These are phyloP conservation scores for Argyresthia goedartella DNA, from an alignment of 2,888 invertebrate species.

Conservation along the genomic window DNA sequence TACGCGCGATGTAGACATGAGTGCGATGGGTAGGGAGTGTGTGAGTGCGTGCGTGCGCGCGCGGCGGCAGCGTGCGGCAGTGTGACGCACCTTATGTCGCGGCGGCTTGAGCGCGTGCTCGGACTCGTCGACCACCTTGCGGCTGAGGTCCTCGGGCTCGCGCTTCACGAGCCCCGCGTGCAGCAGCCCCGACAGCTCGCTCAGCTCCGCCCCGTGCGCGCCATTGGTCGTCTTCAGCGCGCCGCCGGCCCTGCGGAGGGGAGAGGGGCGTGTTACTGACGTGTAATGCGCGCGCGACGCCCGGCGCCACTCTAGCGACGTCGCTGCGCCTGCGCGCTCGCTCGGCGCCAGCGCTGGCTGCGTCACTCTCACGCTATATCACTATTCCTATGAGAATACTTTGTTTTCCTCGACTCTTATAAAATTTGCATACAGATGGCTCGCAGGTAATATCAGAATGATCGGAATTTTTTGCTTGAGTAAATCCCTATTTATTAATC, in stretches of 20 bases:
- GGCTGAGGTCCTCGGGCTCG: constrained; percentile 86
- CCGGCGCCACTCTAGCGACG: constrained; percentile 21
- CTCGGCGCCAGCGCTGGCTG: constrained; percentile 30
- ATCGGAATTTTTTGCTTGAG: constrained; percentile 3
- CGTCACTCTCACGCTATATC: not conserved
- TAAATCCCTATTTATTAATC: constrained; percentile 4
- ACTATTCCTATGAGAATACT: not conserved
- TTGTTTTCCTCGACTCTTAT: constrained; percentile 15
- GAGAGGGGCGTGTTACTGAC: constrained; percentile 62
- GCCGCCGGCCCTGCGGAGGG: constrained; percentile 75
- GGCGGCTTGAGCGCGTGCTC: constrained; percentile 73
- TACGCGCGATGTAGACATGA: constrained; percentile 71
- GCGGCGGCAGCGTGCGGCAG: constrained; percentile 65
- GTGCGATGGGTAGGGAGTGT: constrained; percentile 63
- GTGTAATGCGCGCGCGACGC: constrained; percentile 33
- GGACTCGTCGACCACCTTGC: constrained; percentile 75
- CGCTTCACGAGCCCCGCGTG: constrained; percentile 81
- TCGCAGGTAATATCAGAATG: not conserved
- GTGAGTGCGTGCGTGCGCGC: constrained; percentile 68
- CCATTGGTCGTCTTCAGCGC: constrained; percentile 77
- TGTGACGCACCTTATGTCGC: constrained; percentile 76
- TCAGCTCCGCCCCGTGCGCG: constrained; percentile 77
- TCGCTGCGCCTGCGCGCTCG: constrained; percentile 30
- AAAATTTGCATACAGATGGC: constrained; percentile 28
- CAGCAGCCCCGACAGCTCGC: constrained; percentile 71